These are phyloP conservation scores for Cremastobaeus sp. DNA, from an alignment of 2,888 invertebrate species.

Conservation along the genomic window DNA sequence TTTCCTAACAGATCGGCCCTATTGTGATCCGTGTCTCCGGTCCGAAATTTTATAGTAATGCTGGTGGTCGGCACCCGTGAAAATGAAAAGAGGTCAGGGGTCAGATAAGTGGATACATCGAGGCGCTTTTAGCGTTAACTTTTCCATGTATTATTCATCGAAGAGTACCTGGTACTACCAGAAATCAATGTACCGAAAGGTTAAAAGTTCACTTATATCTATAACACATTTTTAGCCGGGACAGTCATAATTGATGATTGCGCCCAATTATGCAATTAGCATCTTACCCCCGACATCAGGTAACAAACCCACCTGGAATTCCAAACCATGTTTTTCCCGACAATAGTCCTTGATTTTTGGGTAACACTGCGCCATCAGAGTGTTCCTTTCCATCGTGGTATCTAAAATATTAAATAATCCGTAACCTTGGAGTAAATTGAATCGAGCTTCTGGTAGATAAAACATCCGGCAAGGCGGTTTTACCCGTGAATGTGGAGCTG, in stretches of 20 bases:
- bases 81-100: constrained; percentile 43
- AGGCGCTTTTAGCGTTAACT: constrained; percentile 35
- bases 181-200: constrained; percentile 52
- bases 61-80: not conserved
- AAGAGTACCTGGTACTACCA: constrained; percentile 53
- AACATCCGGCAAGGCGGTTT: too few species aligned
- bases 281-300: constrained; percentile 61
- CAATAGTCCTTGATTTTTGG: constrained; percentile 98
- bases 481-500: constrained; percentile 98
- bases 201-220: constrained; percentile 35
- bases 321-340: constrained; percentile 96
- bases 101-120: constrained; percentile 30
- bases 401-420: constrained; percentile 80
- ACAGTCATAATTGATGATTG: constrained; percentile 8
- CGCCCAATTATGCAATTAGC: constrained; percentile 2
- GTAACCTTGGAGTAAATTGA: constrained; percentile 1
- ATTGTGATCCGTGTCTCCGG: too few species aligned
- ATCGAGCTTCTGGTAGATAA: too few species aligned
- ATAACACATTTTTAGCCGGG: constrained; percentile 25
- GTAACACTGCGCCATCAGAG: constrained; percentile 98
- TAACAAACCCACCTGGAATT: constrained; percentile 90
- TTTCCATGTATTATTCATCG: constrained; percentile 49
- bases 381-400: constrained; percentile 97
- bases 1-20: too few species aligned
- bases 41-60: not conserved